Base-by-base conservation (phyloP, 2,888 invertebrate species). In the Xestia ashworthii region DNA sequence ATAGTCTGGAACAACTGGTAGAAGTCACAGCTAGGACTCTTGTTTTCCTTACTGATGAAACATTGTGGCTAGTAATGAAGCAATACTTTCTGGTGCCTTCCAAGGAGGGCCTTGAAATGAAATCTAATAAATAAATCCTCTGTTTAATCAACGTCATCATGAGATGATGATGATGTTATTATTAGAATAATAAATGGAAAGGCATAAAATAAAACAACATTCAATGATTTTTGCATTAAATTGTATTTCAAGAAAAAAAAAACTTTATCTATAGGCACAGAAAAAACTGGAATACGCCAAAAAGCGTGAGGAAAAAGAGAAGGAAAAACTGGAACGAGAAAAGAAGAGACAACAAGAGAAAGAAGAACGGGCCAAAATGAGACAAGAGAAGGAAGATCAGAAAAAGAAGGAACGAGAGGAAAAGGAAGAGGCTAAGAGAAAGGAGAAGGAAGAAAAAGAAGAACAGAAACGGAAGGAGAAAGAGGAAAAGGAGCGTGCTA, bases 211-310 rank as follows among this genome's bases (percentile, higher is more conserved):
- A 25, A 76, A 76, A n/a, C 25, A 16, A 19, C 5, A 5, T 9
- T 5, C 5, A 19, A 5, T 11, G 5, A 44, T 69, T 77, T 44
- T 22, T 11, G 5, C 5, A 14, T 0, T n/a, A 4, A 5, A 22
- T 1, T 50, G 62, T 62, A 68, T 62, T 62, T 44, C 32, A 25
- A 14, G 14, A 48, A 19, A 8, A 41, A n/a, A 38, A 50, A 22
- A 16, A 3, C 46, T n/a, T 46, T 9, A 22, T n/a, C 0, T 93
- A 32, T 88, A 97, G 95, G 71, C 97, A 5, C 97, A 97, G 90
- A 98, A 97, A 89, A 97, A 97, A 90, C 78, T 97, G 67, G 97
- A 97, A 90, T 96, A 95, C 25, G 96, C 96, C 11, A 97, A 97
- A 88, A 97, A 96, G 90, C 96, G 93, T 64, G 97, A 97, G 85